phyloP scores from a whole-genome alignment of 2,797 vertebrate species.

The Myotis planiceps region DNA sequence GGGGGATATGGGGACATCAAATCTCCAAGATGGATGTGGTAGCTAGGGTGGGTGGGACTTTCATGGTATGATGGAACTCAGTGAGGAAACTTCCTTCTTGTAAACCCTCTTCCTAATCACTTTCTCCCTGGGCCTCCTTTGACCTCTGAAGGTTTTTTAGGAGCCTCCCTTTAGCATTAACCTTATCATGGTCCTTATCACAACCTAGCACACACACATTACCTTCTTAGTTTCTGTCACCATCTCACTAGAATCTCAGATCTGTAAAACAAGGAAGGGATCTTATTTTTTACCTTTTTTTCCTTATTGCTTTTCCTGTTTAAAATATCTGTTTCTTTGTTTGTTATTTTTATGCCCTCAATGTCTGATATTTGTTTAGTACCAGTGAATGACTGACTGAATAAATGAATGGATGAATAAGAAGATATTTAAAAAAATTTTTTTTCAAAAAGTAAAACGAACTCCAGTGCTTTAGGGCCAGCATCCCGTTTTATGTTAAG shows the following conservation, averaged over 20 bases:
- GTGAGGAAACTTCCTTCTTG: not conserved
- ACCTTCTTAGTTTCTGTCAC: not conserved
- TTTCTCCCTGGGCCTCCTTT: not conserved
- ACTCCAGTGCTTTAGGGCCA: not conserved
- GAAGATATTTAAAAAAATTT: not conserved
- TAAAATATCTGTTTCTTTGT: too few relatives aligned
- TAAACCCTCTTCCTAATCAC: not conserved
- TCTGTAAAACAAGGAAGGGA: not conserved
- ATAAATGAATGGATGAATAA: not conserved
- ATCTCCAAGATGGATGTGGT: not conserved
- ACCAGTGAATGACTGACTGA: not conserved
- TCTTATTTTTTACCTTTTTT: not conserved
- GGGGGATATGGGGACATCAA: not conserved
- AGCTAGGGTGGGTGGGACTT: not conserved
- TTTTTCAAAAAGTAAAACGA: not conserved
- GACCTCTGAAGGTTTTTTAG: not conserved
- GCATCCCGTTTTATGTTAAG: not conserved
- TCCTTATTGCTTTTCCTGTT: not conserved
- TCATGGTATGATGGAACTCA: accelerated
- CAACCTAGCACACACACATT: not conserved
- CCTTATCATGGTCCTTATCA: not conserved
- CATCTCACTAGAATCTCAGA: not conserved
- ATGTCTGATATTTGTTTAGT: not conserved
- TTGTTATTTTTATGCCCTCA: not conserved
- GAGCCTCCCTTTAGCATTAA: not conserved